These are phyloP conservation scores for Sminthopsis crassicaudata DNA, from an alignment of 2,113 vertebrate species.

Conservation along the genomic window DNA sequence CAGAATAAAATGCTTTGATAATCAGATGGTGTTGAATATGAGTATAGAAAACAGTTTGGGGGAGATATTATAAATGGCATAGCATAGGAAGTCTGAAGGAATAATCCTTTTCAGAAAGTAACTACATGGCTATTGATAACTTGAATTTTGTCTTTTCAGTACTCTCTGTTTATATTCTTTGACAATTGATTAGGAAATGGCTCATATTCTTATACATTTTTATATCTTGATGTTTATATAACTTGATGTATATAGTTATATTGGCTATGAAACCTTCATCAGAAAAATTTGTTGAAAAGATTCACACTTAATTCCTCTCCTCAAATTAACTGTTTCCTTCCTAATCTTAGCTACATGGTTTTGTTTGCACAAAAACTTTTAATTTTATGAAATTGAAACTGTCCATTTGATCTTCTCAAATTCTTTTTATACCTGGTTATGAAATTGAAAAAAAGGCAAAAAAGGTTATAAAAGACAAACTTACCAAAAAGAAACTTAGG, in stretches of 20 bases:
- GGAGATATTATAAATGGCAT: background rate
- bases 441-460: background rate
- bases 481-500: background rate
- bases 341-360: background rate
- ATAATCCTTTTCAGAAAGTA: background rate
- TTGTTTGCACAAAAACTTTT: background rate
- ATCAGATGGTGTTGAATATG: background rate
- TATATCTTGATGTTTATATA: background rate
- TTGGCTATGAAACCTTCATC: background rate
- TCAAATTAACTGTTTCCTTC: background rate
- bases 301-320: background rate
- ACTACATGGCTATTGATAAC: background rate
- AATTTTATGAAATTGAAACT: background rate
- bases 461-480: background rate
- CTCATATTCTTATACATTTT: background rate
- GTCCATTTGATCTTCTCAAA: background rate
- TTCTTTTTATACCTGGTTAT: background rate
- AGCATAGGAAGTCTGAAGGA: background rate
- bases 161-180: background rate
- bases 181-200: background rate
- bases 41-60: background rate
- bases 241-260: background rate
- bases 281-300: background rate
- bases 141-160: background rate
- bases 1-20: conserved; percentile 38